Percentiles rank a stretch among this genome's conserved stretches.
Evolutionary conservation across 1,140 invertebrate genomes (phyloP).

Genomic region (Maconellicoccus hirsutus): DNA sequence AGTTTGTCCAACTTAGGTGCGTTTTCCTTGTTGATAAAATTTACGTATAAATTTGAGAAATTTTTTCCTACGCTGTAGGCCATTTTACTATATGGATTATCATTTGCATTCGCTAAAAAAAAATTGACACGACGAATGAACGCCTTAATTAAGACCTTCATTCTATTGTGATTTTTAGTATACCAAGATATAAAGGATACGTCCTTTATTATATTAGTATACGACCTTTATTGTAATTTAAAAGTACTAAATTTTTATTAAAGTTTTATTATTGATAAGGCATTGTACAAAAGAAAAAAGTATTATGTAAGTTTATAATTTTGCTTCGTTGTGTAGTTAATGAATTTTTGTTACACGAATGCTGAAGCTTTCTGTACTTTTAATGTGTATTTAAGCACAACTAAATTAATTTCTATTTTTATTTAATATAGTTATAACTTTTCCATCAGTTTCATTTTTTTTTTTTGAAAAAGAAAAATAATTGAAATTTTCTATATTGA

Average conservation of each 20-base stretch:
- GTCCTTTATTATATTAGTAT: constrained; percentile 4
- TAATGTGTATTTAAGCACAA: constrained; percentile 18
- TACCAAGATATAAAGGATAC: not conserved
- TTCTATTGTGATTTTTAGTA: constrained; percentile 19
- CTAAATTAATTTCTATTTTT: not conserved
- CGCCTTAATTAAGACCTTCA: not conserved
- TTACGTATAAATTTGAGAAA: not conserved
- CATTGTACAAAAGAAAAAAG: constrained; percentile 1
- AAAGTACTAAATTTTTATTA: constrained; percentile 15
- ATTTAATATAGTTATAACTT: constrained; percentile 7
- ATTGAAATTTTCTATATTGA: not conserved
- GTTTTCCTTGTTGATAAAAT: not conserved
- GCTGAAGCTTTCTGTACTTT: constrained; percentile 12
- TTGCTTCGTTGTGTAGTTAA: constrained; percentile 20
- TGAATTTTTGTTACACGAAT: constrained; percentile 12
- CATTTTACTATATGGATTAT: not conserved
- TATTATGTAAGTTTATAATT: constrained; percentile 15
- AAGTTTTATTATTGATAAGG: constrained; percentile 12
- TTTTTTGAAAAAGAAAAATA: not conserved
- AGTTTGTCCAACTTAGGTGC: too few species aligned
- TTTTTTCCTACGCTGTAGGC: not conserved
- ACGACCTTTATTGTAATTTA: constrained; percentile 15
- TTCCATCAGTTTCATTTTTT: not conserved
- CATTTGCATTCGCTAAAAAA: not conserved
- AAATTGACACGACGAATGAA: not conserved